Conservation (phyloP, 2,888 invertebrate genomes). For the Ennomos erosarius region DNA sequence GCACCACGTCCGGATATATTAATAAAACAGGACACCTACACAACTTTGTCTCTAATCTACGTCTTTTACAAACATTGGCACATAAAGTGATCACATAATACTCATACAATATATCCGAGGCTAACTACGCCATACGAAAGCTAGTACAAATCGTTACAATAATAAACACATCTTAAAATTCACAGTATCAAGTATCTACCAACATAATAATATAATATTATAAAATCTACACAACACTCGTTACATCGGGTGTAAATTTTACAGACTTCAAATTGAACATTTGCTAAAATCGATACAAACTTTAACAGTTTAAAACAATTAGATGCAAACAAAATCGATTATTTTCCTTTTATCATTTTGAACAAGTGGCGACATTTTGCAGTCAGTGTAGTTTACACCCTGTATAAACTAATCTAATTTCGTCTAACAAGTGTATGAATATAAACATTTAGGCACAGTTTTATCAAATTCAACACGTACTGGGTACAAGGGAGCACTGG, state of each 20-base stretch:
- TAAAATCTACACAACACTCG: conserved; percentile 73
- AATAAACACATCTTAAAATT: conserved; percentile 58
- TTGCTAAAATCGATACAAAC: not conserved
- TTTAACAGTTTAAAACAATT: too few relatives aligned
- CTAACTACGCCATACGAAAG: conserved; percentile 59
- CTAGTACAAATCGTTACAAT: conserved; percentile 47
- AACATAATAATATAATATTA: conserved; percentile 57
- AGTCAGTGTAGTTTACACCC: conserved; percentile 26
- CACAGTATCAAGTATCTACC: conserved; percentile 59
- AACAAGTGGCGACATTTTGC: not conserved
- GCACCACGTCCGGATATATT: too few relatives aligned
- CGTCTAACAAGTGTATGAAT: conserved; percentile 71
- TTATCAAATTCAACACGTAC: conserved; percentile 64
- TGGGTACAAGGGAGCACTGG: conserved; percentile 61
- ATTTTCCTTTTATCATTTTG: not conserved
- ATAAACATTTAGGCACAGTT: conserved; percentile 77
- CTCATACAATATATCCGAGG: conserved; percentile 57
- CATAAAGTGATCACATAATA: conserved; percentile 78
- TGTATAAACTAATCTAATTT: conserved; percentile 33
- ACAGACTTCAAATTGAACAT: conserved; percentile 11
- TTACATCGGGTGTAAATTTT: conserved; percentile 29
- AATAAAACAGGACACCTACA: conserved; percentile 53
- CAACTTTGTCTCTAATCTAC: conserved; percentile 55
- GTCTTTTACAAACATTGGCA: conserved; percentile 80
- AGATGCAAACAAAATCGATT: too few relatives aligned